Evolutionary conservation across 2,888 invertebrate species (phyloP).

Genomic region (Trichopria drosophilae): DNA sequence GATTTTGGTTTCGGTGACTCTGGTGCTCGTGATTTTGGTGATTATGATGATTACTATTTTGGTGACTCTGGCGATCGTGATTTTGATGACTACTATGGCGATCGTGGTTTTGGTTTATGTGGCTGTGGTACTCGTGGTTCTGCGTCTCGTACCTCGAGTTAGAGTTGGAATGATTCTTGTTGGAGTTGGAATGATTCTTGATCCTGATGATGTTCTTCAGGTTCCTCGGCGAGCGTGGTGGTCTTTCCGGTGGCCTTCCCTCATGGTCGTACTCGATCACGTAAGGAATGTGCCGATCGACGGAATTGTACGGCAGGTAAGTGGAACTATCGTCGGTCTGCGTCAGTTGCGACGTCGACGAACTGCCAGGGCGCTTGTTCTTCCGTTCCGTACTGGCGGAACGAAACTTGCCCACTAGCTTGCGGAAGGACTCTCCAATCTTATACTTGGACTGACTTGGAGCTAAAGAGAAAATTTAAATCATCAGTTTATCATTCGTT

Average conservation of each 20-base stretch:
- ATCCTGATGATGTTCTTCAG: conserved; percentile 20
- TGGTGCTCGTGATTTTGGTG: conserved; percentile 21
- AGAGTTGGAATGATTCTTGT: conserved; percentile 25
- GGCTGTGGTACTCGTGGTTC: conserved; percentile 40
- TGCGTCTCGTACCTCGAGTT: conserved; percentile 17
- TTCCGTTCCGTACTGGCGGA: conserved; percentile 73
- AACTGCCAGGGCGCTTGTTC: conserved; percentile 60
- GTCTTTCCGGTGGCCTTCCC: conserved; percentile 51
- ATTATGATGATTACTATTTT: conserved; percentile 37
- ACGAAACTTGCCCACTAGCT: conserved; percentile 79
- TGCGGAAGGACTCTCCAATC: conserved; percentile 80
- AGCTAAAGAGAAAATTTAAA: conserved; percentile 36
- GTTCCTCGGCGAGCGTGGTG: conserved; percentile 43
- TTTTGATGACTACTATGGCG: conserved; percentile 36
- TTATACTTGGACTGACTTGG: conserved; percentile 55
- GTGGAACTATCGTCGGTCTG: conserved; percentile 57
- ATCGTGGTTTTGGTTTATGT: conserved; percentile 32
- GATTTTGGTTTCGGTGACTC: not conserved
- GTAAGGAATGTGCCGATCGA: conserved; percentile 60
- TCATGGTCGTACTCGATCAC: conserved; percentile 46
- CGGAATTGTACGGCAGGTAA: conserved; percentile 63
- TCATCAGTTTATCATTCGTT: too few species aligned
- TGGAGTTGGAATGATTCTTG: conserved; percentile 24
- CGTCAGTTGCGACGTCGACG: conserved; percentile 49
- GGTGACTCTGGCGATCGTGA: conserved; percentile 26